These are phyloP conservation scores for Ochropacha duplaris DNA, from an alignment of 2,888 invertebrate genomes.

Conservation along the genomic window DNA sequence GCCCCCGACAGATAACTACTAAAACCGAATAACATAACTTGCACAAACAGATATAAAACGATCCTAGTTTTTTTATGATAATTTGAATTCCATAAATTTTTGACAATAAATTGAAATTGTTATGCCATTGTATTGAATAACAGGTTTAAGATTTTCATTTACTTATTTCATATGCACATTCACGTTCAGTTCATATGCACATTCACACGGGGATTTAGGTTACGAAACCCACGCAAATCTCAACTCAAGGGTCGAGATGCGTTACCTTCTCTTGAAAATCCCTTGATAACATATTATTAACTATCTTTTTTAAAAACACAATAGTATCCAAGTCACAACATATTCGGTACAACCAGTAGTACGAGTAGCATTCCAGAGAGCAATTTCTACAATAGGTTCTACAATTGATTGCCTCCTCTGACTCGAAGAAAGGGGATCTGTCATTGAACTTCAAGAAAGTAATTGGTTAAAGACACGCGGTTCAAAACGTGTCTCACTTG, in stretches of 20 bases:
- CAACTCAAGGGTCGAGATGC: too few relatives aligned
- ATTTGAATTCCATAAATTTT: constrained; percentile 16
- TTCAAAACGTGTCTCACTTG: constrained; percentile 19
- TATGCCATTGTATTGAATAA: neutral
- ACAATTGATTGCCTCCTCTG: constrained; percentile 21
- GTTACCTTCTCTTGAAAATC: too few relatives aligned
- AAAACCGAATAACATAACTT: constrained; percentile 12
- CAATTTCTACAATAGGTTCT: constrained; percentile 17
- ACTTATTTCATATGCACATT: too few relatives aligned
- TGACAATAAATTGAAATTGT: neutral
- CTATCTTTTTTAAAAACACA: too few relatives aligned
- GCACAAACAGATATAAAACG: constrained; percentile 27
- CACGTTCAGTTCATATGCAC: too few relatives aligned
- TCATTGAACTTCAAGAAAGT: constrained; percentile 30
- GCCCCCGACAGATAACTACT: constrained; percentile 38
- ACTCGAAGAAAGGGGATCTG: constrained; percentile 14
- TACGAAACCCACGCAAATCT: too few relatives aligned
- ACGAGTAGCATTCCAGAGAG: constrained; percentile 1
- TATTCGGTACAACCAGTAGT: neutral
- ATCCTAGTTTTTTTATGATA: constrained; percentile 21
- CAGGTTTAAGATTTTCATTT: too few relatives aligned
- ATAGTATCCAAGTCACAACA: neutral
- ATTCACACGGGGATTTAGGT: too few relatives aligned
- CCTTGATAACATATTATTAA: too few relatives aligned
- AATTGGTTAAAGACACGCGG: constrained; percentile 23